Evolutionary conservation across 2,797 vertebrate genomes (phyloP).

Genomic region (Megalops cyprinoides): DNA sequence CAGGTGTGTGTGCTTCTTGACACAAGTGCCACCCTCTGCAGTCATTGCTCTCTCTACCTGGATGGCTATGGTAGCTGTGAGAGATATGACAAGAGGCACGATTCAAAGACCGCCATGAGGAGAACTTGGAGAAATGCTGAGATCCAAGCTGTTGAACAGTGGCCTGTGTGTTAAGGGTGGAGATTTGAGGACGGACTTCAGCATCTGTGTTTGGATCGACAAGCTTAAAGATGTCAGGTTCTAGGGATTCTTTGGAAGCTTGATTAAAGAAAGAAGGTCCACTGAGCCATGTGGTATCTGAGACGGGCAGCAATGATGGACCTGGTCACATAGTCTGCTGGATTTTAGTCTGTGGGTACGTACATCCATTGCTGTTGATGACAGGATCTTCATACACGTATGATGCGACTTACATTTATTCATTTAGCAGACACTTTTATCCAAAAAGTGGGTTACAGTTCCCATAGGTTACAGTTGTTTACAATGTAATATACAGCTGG

Average conservation of each 20-base stretch:
- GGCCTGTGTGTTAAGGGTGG: too few relatives aligned
- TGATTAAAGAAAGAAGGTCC: conserved; percentile 8
- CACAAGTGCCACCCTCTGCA: conserved; percentile 43
- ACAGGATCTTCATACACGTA: conserved; percentile 6
- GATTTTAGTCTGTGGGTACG: conserved; percentile 9
- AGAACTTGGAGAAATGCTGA: conserved; percentile 27
- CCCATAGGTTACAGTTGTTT: too few relatives aligned
- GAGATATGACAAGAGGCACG: not conserved
- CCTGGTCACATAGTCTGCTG: conserved; percentile 15
- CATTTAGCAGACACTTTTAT: too few relatives aligned
- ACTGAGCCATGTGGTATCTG: not conserved
- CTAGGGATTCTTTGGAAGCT: not conserved
- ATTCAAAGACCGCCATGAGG: conserved; percentile 33
- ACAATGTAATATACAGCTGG: too few relatives aligned
- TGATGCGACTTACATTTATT: too few relatives aligned
- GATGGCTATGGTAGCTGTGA: not conserved
- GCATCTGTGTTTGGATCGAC: not conserved
- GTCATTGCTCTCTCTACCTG: not conserved
- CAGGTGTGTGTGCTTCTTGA: too few relatives aligned
- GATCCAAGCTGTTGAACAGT: too few relatives aligned
- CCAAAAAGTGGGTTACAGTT: too few relatives aligned
- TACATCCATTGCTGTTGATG: conserved; percentile 16
- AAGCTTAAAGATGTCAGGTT: not conserved
- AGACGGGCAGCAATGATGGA: not conserved
- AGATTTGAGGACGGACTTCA: too few relatives aligned